Conservation (phyloP, 2,797 vertebrate species). For the Ctenopoma multispine region DNA sequence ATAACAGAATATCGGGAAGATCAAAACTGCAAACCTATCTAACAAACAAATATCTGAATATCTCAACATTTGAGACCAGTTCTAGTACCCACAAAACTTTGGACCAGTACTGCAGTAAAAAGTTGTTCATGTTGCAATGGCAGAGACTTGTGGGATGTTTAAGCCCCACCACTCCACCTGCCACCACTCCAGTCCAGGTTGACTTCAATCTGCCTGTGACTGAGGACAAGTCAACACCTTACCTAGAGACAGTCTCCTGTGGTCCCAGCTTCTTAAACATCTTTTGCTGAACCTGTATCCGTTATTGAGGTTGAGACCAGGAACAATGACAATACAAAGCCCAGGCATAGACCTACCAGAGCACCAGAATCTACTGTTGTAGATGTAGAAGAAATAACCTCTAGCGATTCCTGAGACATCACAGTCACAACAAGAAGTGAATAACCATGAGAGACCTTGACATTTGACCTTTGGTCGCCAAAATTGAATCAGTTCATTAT, state of each 20-base stretch:
- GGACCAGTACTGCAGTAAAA: neutral
- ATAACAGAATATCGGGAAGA: neutral
- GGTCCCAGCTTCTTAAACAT: neutral
- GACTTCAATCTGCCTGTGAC: neutral
- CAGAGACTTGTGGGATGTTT: slow-evolving; percentile 24
- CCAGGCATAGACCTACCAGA: neutral
- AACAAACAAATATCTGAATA: too few relatives aligned
- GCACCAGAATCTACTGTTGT: too few relatives aligned
- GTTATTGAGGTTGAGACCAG: too few relatives aligned
- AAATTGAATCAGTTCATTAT: too few relatives aligned
- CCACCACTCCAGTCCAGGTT: neutral
- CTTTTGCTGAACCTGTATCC: neutral
- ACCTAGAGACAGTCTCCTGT: neutral
- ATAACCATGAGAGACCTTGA: too few relatives aligned
- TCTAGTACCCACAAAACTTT: neutral
- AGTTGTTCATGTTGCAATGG: neutral
- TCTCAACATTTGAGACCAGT: too few relatives aligned
- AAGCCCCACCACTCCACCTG: neutral
- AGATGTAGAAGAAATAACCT: too few relatives aligned
- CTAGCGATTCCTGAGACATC: too few relatives aligned
- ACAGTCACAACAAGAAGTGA: too few relatives aligned
- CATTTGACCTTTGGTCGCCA: too few relatives aligned
- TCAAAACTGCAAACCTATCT: too few relatives aligned
- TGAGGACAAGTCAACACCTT: neutral
- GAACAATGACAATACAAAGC: too few relatives aligned